These are phyloP conservation scores for Sebastes schlegelii DNA, from an alignment of 2,113 vertebrate species.

Conservation along the genomic window DNA sequence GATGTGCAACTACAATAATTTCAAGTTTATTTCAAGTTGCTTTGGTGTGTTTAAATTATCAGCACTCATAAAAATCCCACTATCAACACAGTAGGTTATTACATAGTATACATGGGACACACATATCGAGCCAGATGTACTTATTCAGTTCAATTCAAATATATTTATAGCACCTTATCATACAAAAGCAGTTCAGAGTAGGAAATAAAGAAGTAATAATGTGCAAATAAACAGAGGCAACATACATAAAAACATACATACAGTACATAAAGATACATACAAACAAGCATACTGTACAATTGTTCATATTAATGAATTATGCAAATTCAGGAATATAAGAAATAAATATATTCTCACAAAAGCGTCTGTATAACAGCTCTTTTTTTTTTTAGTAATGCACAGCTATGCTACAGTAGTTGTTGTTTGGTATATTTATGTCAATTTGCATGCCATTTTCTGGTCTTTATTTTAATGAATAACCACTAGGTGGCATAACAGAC, in stretches of 20 bases:
- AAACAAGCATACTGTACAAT: too few relatives aligned
- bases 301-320: too few relatives aligned
- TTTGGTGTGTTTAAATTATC: background rate
- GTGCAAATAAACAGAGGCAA: too few relatives aligned
- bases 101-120: background rate
- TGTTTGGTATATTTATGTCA: background rate
- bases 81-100: background rate
- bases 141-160: too few relatives aligned
- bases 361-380: background rate
- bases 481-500: constrained; percentile 50
- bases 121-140: background rate
- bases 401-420: background rate
- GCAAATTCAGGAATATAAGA: background rate
- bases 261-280: too few relatives aligned
- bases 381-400: background rate
- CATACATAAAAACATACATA: too few relatives aligned
- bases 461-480: background rate
- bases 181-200: too few relatives aligned
- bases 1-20: too few relatives aligned
- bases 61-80: background rate
- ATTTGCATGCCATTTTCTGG: background rate
- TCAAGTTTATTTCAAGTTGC: background rate
- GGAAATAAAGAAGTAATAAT: too few relatives aligned
- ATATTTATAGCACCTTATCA: too few relatives aligned
- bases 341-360: background rate